Percentiles rank a stretch among this genome's conserved stretches.
phyloP scores from a whole-genome alignment of 2,797 vertebrate genomes.

The Mionectes olivaceus region DNA sequence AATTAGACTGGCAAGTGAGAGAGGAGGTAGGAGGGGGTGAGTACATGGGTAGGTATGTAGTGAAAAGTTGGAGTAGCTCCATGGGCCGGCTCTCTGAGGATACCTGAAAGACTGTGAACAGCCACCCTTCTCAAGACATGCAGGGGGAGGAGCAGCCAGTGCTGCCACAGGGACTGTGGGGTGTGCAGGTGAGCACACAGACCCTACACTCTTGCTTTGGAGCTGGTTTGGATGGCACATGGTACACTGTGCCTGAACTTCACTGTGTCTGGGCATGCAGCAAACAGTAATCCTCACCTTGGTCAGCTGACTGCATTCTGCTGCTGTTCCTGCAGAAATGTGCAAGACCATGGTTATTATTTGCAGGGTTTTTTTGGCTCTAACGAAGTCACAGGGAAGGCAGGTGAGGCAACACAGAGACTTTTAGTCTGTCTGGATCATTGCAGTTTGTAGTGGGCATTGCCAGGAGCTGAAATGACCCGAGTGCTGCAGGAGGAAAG shows the following conservation, averaged over 20 bases:
- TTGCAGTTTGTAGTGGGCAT: background rate
- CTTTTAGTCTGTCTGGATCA: fast-evolving
- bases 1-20: constrained; percentile 54
- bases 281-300: background rate
- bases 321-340: background rate
- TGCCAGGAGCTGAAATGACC: background rate
- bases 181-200: background rate
- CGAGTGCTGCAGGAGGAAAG: background rate
- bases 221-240: fast-evolving
- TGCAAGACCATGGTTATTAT: fast-evolving
- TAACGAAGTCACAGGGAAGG: background rate
- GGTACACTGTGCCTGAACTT: background rate
- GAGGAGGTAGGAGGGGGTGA: constrained; percentile 48
- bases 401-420: background rate
- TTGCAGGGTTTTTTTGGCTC: background rate
- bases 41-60: constrained; percentile 22
- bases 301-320: background rate
- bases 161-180: background rate
- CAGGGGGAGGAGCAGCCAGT: background rate
- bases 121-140: fast-evolving
- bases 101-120: background rate
- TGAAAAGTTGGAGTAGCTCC: background rate
- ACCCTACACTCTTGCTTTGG: background rate
- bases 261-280: fast-evolving
- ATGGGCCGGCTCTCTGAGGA: background rate